These are phyloP conservation scores for Eublepharis macularius DNA, from an alignment of 2,113 vertebrate genomes.

Conservation along the genomic window DNA sequence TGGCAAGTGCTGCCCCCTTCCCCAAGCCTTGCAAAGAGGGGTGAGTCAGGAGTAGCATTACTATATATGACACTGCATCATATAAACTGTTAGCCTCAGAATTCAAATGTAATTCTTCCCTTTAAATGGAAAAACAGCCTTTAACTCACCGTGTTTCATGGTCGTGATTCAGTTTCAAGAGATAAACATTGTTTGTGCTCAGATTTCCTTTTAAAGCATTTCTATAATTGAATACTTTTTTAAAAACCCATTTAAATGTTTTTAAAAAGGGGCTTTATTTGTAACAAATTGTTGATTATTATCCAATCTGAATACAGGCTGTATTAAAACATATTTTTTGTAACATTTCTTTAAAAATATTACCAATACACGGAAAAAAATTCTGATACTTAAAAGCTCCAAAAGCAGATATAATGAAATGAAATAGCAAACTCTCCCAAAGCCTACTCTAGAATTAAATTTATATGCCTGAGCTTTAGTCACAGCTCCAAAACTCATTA, in stretches of 20 bases:
- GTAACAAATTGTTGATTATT: no score
- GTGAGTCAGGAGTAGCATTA: no score
- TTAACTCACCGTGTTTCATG: no score
- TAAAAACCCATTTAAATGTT: no score
- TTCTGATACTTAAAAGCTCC: not conserved
- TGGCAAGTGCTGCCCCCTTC: no score
- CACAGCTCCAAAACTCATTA: slow-evolving; percentile 27
- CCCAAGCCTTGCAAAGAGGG: no score
- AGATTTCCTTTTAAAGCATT: not conserved
- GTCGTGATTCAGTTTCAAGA: no score
- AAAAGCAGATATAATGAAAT: not conserved
- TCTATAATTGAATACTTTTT: not conserved
- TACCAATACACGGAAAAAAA: not conserved
- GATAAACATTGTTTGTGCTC: not conserved
- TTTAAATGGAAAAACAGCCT: not conserved
- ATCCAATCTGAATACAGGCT: not conserved
- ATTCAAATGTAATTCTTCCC: not conserved
- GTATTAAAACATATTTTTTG: not conserved
- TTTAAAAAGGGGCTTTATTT: not conserved
- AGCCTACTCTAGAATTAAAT: slow-evolving; percentile 16
- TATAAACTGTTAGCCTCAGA: not conserved
- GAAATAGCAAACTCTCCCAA: not conserved
- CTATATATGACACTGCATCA: not conserved
- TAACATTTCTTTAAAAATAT: slow-evolving; percentile 11
- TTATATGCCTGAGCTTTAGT: slow-evolving; percentile 20